These are phyloP conservation scores for Sinocyclocheilus grahami DNA, from an alignment of 2,113 vertebrate species.

Conservation along the genomic window DNA sequence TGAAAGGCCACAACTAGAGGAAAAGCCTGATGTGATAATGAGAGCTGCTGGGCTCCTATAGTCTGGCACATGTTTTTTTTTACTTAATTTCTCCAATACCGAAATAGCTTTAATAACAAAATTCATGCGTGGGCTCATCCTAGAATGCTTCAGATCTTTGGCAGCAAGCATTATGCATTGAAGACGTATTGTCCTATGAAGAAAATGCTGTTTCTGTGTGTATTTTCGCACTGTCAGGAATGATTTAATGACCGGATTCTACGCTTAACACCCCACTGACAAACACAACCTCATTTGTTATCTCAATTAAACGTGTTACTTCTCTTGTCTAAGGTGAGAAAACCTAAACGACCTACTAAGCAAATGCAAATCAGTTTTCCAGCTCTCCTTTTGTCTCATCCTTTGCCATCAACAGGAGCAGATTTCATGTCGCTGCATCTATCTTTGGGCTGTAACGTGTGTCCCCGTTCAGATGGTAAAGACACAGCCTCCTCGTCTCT, in stretches of 20 bases:
- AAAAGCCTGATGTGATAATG: neutral
- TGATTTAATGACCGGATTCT: conserved; percentile 6
- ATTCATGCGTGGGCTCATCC: neutral
- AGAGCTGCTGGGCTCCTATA: neutral
- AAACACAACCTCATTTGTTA: conserved; percentile 13
- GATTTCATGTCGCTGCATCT: conserved; percentile 7
- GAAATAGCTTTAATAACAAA: neutral
- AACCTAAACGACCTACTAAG: neutral
- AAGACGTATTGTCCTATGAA: neutral
- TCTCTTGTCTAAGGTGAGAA: neutral
- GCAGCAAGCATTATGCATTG: neutral
- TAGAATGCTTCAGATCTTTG: neutral
- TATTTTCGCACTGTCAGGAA: neutral
- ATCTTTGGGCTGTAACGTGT: conserved; percentile 19
- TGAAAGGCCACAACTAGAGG: neutral
- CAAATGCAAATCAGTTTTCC: conserved; percentile 1
- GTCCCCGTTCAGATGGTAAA: conserved; percentile 49
- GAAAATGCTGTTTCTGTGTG: neutral
- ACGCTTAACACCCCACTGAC: neutral
- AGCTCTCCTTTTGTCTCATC: neutral
- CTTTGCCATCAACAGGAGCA: neutral
- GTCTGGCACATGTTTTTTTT: neutral
- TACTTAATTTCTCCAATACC: neutral
- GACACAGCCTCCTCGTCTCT: conserved; percentile 34
- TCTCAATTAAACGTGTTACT: neutral